A percentile compares a stretch with the other conserved stretches of the same genome.
Conservation (phyloP, 2,113 vertebrate genomes). For the Phyllostomus discolor region DNA sequence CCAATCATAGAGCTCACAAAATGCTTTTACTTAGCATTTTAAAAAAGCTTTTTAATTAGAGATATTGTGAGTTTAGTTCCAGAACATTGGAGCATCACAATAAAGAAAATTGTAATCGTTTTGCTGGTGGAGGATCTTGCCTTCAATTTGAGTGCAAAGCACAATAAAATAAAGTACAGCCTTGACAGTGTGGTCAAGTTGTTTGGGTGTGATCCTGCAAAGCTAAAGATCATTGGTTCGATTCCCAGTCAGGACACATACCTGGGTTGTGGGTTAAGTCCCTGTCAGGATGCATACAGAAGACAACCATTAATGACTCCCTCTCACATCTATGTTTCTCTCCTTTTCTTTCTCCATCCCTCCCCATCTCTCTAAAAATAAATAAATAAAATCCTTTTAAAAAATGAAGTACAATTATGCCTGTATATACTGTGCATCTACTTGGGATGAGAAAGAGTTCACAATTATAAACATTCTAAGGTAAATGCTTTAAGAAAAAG, state of each 20-base stretch:
- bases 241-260: too few species aligned
- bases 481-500: background rate
- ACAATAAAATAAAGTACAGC: background rate
- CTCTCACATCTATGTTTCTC: too few species aligned
- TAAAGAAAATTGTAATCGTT: background rate
- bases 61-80: background rate
- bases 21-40: background rate
- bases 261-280: too few species aligned
- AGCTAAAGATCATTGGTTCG: too few species aligned
- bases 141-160: too few species aligned
- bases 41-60: background rate
- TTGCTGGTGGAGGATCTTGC: background rate
- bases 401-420: background rate
- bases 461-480: background rate
- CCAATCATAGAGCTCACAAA: background rate
- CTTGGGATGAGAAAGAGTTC: background rate
- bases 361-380: too few species aligned
- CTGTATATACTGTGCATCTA: background rate
- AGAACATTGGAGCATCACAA: background rate
- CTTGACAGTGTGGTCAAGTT: too few species aligned
- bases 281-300: too few species aligned
- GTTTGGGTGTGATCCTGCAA: too few species aligned
- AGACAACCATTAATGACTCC: too few species aligned
- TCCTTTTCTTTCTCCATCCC: too few species aligned
- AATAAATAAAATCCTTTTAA: too few species aligned